phyloP scores from a whole-genome alignment of 2,888 invertebrate genomes.

The Tanytarsus gracilentus region DNA sequence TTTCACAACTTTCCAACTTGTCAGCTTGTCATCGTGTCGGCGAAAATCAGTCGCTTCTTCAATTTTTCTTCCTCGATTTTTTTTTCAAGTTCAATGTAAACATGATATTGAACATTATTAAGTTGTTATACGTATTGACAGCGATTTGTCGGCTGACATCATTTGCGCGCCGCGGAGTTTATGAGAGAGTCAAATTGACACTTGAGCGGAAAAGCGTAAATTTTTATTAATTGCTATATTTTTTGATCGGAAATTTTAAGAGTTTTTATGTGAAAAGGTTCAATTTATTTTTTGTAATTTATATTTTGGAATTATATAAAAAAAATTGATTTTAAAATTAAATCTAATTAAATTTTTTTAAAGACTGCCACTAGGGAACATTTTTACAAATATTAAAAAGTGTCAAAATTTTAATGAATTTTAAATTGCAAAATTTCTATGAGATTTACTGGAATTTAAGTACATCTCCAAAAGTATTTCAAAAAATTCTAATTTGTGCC shows the following conservation, averaged over 20 bases:
- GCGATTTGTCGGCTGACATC: background rate
- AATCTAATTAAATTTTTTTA: too few relatives aligned
- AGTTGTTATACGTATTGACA: background rate
- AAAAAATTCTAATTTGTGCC: background rate
- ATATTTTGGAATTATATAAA: too few relatives aligned
- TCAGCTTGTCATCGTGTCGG: background rate
- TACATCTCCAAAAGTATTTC: background rate
- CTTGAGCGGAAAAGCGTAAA: too few relatives aligned
- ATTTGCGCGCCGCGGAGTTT: too few relatives aligned
- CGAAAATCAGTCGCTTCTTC: background rate
- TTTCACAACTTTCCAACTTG: background rate
- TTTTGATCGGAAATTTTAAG: too few relatives aligned
- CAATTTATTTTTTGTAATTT: too few relatives aligned
- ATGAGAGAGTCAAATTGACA: background rate
- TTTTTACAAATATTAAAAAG: background rate
- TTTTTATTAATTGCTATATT: too few relatives aligned
- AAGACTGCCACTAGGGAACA: too few relatives aligned
- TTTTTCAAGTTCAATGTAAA: slow-evolving; percentile 13
- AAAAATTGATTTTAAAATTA: too few relatives aligned
- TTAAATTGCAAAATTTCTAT: background rate
- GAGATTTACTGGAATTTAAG: background rate
- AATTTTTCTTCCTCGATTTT: background rate
- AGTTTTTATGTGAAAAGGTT: too few relatives aligned
- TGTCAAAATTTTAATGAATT: background rate
- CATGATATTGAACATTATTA: background rate